Percentiles rank a stretch among this genome's conserved stretches.
Evolutionary conservation across 2,888 invertebrate species (phyloP).

Genomic region (Lumbricus terrestris): DNA sequence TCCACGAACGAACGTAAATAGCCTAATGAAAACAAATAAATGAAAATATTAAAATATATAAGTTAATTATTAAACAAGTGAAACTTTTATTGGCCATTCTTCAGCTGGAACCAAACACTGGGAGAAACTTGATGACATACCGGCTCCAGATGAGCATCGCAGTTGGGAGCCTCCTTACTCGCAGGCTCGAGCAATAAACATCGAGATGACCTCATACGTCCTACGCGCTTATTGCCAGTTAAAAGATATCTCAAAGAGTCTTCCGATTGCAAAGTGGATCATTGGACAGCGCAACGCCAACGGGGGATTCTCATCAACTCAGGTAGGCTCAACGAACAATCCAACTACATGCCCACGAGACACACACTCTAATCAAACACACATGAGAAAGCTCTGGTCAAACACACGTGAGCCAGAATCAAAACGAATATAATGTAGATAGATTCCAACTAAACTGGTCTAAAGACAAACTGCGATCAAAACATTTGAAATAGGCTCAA

Average conservation of each 20-base stretch:
- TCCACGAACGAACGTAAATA: too few relatives aligned
- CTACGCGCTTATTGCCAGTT: constrained; percentile 45
- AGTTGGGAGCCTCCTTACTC: constrained; percentile 35
- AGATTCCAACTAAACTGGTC: too few relatives aligned
- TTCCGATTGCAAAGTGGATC: constrained; percentile 56
- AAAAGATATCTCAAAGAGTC: constrained; percentile 20
- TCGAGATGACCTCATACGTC: constrained; percentile 58
- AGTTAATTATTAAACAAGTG: background rate
- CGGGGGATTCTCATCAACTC: constrained; percentile 58
- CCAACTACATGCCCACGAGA: too few relatives aligned
- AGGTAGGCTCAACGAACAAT: too few relatives aligned
- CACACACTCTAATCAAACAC: background rate
- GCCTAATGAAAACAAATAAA: too few relatives aligned
- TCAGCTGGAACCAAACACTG: constrained; percentile 48
- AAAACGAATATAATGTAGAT: too few relatives aligned
- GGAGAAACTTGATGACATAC: constrained; percentile 41
- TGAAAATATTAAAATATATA: too few relatives aligned
- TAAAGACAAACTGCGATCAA: too few relatives aligned
- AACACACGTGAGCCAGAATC: background rate
- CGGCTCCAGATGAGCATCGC: background rate
- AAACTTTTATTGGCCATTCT: background rate
- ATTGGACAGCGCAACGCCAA: constrained; percentile 51
- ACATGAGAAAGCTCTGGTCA: background rate
- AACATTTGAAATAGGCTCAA: too few relatives aligned
- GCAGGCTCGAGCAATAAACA: constrained; percentile 47